Base-by-base conservation (phyloP, 1,140 invertebrate species). In the Drosophila sproati region DNA sequence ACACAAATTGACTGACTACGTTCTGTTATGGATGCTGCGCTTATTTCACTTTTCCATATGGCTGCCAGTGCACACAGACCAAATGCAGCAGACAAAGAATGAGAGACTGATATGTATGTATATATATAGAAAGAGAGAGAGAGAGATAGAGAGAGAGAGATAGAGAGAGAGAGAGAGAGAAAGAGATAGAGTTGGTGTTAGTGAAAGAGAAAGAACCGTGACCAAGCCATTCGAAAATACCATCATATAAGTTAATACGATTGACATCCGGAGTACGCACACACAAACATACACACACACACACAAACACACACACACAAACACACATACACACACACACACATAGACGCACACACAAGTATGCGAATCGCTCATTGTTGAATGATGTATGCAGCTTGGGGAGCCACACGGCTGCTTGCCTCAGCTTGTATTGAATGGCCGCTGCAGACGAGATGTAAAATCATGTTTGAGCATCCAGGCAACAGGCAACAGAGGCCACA, bases 171-270 rank as follows among this genome's bases (percentile, higher is more conserved):
- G 3, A 29, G 39, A n/a, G 39, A 12, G 29, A 3, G 35, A 7
- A 20, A 8, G 37, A n/a, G 20, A n/a, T n/a, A 43, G n/a, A 43
- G 59, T 37, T 32, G 1, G 20, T 29, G 56, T 1, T 3, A 54
- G 47, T 29, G 12, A 68, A 43, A 31, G 43, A 29, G 35, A 39
- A 10, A 8, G 32, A 32, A 48, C 35, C 57, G 20, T 20, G 48
- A 41, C 32, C 76, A 67, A 73, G 77, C 54, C 78, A 57, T 54
- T 71, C 47, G 68, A 69, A 86, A 87, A 87, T 82, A 71, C 68
- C 68, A 61, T 71, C 72, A 82, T 78, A 86, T 79, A 78, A 76
- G 77, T 80, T 87, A 73, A 86, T 73, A 87, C 82, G 82, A 87
- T 87, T 86, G 82, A 82, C 76, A 87, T 87, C 82, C 82, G 82